Percentiles rank a stretch among this genome's conserved stretches.
phyloP scores from a whole-genome alignment of 2,797 vertebrate genomes.

The Pygocentrus nattereri region DNA sequence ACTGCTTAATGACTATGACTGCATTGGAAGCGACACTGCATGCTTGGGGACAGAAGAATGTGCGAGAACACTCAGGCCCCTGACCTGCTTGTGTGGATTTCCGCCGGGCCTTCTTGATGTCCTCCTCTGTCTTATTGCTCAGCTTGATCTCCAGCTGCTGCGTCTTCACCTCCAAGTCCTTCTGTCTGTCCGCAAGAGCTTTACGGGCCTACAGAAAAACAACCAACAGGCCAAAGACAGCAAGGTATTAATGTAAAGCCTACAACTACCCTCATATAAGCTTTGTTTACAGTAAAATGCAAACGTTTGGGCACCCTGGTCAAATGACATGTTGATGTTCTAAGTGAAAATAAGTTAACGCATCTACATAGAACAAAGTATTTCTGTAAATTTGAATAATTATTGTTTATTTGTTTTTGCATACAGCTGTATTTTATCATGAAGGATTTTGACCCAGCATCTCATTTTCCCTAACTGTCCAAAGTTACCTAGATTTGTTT shows the following conservation, averaged over 20 bases:
- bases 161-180: constrained; percentile 96
- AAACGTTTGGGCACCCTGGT: no score
- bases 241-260: neutral
- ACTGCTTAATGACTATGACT: neutral
- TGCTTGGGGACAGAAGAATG: neutral
- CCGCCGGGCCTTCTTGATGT: constrained; percentile 95
- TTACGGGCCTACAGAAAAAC: constrained; percentile 85
- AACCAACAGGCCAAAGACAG: neutral
- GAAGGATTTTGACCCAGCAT: no score
- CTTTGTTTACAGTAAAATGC: no score
- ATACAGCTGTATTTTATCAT: no score
- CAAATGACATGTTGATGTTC: no score
- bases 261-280: neutral
- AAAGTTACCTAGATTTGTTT: no score
- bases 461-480: no score
- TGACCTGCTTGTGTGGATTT: constrained; percentile 98
- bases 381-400: no score
- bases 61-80: constrained; percentile 44
- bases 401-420: no score
- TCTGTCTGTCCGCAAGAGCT: constrained; percentile 94
- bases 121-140: constrained; percentile 97
- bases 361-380: no score
- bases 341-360: no score
- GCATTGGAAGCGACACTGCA: neutral
- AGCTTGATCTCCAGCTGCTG: constrained; percentile 97